Evolutionary conservation across 2,113 vertebrate genomes (phyloP).

Genomic region (Anarhynchus alexandrinus): DNA sequence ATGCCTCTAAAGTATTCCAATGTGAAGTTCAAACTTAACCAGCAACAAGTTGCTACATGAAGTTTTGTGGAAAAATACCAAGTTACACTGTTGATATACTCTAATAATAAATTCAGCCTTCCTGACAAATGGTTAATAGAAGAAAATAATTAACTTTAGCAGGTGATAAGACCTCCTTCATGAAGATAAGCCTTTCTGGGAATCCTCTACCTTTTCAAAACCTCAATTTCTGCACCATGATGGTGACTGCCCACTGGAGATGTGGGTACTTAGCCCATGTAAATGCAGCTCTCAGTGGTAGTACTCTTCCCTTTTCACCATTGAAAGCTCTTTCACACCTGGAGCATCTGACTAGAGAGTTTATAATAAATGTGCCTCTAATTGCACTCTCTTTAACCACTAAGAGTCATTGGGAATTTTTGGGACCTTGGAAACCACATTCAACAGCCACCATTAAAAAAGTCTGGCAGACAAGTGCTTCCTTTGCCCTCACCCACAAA

Average conservation of each 20-base stretch:
- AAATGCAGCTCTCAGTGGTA: not conserved
- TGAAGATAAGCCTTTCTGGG: not conserved
- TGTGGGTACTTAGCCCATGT: not conserved
- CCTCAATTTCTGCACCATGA: rapidly evolving
- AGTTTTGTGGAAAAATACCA: not conserved
- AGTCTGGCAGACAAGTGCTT: not conserved
- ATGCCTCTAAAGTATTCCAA: not conserved
- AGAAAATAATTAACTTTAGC: not conserved
- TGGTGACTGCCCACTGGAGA: not conserved
- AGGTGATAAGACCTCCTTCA: not conserved
- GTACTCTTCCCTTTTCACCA: not conserved
- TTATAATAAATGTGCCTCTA: not conserved
- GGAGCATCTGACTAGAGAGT: not conserved
- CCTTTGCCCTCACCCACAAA: not conserved
- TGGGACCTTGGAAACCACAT: not conserved
- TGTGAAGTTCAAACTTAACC: not conserved
- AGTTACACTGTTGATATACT: not conserved
- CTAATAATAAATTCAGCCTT: not conserved
- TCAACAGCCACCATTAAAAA: not conserved
- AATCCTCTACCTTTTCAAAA: not conserved
- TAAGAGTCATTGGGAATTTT: not conserved
- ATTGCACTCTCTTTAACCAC: not conserved
- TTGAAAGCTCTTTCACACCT: not conserved
- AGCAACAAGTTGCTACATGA: not conserved
- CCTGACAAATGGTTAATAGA: not conserved